These are phyloP conservation scores for Chymomyza amoena DNA, from an alignment of 2,888 invertebrate species.

Conservation along the genomic window DNA sequence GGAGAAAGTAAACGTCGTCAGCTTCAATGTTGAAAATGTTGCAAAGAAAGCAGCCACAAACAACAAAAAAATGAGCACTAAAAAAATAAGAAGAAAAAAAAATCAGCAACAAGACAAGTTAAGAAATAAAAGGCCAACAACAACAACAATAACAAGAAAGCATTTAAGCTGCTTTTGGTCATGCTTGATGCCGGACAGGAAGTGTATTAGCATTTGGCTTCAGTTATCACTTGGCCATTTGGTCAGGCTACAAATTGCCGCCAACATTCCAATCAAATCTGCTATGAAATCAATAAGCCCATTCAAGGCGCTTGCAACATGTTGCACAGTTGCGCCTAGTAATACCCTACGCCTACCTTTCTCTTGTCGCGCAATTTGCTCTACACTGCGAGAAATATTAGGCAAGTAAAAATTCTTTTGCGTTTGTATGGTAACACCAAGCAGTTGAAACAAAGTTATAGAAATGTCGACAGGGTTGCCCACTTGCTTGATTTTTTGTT, in stretches of 20 bases:
- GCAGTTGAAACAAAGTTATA: too few species aligned
- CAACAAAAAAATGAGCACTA: constrained; percentile 33
- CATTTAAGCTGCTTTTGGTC: background rate
- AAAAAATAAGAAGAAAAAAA: constrained; percentile 33
- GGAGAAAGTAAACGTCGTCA: constrained; percentile 68
- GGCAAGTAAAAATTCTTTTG: too few species aligned
- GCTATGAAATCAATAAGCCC: constrained; percentile 67
- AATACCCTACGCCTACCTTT: constrained; percentile 43
- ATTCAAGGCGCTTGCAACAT: constrained; percentile 45
- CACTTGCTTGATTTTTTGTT: too few species aligned
- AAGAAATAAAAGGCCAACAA: constrained; percentile 20
- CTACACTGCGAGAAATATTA: constrained; percentile 18
- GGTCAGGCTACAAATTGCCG: constrained; percentile 1
- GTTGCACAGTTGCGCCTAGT: constrained; percentile 13
- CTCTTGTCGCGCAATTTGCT: constrained; percentile 55
- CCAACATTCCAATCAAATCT: constrained; percentile 55
- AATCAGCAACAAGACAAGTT: constrained; percentile 23
- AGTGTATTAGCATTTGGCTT: background rate
- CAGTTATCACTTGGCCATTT: background rate
- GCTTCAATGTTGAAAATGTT: constrained; percentile 60
- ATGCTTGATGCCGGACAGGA: background rate
- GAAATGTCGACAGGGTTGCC: too few species aligned
- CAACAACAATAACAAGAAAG: background rate
- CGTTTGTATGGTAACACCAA: too few species aligned
- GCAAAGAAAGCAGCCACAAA: constrained; percentile 64